phyloP scores from a whole-genome alignment of 2,797 vertebrate genomes.

The Pelochelys cantorii region DNA sequence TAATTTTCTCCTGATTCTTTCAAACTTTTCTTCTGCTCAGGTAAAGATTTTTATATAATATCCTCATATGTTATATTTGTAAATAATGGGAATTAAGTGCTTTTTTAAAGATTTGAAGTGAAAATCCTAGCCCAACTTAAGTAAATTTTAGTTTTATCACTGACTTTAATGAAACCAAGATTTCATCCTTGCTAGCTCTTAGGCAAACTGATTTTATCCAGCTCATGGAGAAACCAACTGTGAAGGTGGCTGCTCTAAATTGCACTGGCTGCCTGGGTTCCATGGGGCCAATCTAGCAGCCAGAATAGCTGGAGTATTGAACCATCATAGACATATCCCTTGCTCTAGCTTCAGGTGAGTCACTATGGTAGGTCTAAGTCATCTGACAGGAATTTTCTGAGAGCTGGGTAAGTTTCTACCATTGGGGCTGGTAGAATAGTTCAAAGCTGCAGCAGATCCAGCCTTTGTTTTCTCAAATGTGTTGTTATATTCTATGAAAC shows the following conservation, averaged over 20 bases:
- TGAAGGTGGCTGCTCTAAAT: background rate
- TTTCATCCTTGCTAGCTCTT: background rate
- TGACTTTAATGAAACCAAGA: background rate
- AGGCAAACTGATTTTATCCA: background rate
- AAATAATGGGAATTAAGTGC: background rate
- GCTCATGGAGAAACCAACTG: background rate
- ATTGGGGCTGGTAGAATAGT: background rate
- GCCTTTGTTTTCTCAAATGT: background rate
- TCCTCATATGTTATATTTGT: background rate
- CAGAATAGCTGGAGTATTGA: background rate
- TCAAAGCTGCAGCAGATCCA: background rate
- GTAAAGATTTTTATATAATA: background rate
- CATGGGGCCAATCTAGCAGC: background rate
- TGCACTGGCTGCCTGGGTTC: background rate
- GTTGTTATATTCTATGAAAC: background rate
- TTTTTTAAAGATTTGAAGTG: background rate
- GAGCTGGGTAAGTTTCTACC: background rate
- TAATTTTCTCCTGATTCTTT: background rate
- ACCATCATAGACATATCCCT: background rate
- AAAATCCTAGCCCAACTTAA: background rate
- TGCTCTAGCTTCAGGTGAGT: background rate
- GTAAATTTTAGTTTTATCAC: background rate
- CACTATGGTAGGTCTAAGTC: background rate
- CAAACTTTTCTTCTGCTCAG: background rate
- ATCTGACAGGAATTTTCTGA: background rate